Conservation (phyloP, 92 coral and sea anemone species). For the Parazoanthus swiftii region DNA sequence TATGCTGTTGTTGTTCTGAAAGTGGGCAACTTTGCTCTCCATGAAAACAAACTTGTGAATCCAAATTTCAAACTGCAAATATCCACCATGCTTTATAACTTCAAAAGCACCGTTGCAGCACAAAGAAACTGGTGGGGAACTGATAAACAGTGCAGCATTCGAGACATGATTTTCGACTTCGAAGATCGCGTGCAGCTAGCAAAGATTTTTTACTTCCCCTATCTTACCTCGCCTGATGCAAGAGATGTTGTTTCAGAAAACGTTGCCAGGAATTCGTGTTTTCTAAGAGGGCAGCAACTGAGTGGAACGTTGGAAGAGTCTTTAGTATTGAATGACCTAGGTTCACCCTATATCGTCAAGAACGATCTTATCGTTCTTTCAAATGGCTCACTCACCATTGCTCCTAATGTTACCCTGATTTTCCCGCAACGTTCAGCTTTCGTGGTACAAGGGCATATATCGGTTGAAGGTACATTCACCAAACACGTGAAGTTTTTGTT, state of each 20-base stretch:
- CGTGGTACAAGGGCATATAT: constrained; percentile 61
- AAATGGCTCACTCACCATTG: constrained; percentile 60
- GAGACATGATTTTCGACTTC: constrained; percentile 61
- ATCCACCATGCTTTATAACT: constrained; percentile 35
- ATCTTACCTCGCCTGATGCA: constrained; percentile 42
- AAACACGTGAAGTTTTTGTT: constrained; percentile 42
- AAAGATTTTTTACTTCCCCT: constrained; percentile 51
- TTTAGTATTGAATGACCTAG: constrained; percentile 29
- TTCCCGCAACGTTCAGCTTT: constrained; percentile 60
- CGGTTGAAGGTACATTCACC: constrained; percentile 38
- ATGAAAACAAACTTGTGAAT: constrained; percentile 48
- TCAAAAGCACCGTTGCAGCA: constrained; percentile 42
- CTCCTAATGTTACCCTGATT: constrained; percentile 50
- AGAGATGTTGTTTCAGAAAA: constrained; percentile 1
- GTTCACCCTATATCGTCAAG: constrained; percentile 57
- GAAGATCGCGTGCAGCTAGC: constrained; percentile 59
- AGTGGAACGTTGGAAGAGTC: constrained; percentile 60
- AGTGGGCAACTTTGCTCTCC: constrained; percentile 50
- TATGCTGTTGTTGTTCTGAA: constrained; percentile 51
- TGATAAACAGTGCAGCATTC: constrained; percentile 41
- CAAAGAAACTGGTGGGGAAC: constrained; percentile 80
- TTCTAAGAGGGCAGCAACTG: constrained; percentile 43
- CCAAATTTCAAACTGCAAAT: constrained; percentile 37
- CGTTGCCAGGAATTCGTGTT: constrained; percentile 39
- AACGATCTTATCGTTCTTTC: constrained; percentile 61